phyloP scores from a whole-genome alignment of 23 tunicate genomes.

The Oikopleura vanhoeffeni region DNA sequence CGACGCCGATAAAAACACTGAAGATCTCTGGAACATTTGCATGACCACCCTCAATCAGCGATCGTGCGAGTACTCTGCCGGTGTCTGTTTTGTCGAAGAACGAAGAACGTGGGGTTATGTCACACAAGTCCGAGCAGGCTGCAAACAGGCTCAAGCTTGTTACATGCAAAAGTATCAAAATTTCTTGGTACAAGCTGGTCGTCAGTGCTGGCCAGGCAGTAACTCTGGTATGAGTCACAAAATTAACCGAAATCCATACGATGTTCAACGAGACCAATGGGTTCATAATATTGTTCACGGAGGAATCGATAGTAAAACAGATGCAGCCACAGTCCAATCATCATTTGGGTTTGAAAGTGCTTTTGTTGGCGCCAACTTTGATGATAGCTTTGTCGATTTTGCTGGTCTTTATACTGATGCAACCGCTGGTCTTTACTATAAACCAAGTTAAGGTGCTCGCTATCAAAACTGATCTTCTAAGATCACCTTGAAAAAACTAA shows the following conservation, averaged over 20 bases:
- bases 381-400: neutral
- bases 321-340: neutral
- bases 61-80: conserved; percentile 10
- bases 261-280: neutral
- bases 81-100: neutral
- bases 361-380: neutral
- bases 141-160: conserved; percentile 11
- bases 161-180: conserved; percentile 13
- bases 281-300: neutral
- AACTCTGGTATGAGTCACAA: neutral
- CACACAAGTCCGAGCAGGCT: conserved; percentile 2
- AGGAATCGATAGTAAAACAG: neutral
- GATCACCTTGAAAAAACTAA: no score
- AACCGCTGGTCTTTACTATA: no score
- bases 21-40: neutral
- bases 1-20: neutral
- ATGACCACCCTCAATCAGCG: neutral
- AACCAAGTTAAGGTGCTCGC: no score
- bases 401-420: no score
- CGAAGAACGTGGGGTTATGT: conserved; percentile 11
- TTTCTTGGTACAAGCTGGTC: conserved; percentile 9
- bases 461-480: no score
- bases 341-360: neutral
- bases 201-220: conserved; percentile 10
- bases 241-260: neutral